Evolutionary conservation across 1,140 invertebrate genomes (phyloP), one percentile per base, ranked within the genome.

Genomic region (Thalassaphorura encarpata): DNA sequence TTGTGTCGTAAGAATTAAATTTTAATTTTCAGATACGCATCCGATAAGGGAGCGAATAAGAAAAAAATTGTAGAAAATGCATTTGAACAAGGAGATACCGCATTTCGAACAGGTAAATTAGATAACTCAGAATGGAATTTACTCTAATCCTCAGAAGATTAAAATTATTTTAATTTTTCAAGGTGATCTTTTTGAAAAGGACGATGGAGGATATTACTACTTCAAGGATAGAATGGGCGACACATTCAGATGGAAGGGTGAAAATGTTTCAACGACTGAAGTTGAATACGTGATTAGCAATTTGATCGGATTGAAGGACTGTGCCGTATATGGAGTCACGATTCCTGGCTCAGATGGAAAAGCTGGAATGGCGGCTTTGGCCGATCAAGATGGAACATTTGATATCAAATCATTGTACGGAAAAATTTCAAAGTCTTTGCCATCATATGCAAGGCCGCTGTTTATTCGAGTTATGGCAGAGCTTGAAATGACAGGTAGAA

Each of bases 161-260:
- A n/a, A 11, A n/a, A 18, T 19, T n/a, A 13, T 56, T 16, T 19
- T 21, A 24, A 41, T 36, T 77, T 46, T n/a, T n/a, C n/a, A 69
- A 89, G 92, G 93, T 60, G 95, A 99, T 73, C 81, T 98, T 58
- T 71, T 98, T 31, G 79, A 86, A 11, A 83, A 86, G 63, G 95
- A 98, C 69, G 84, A 93, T 62, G 79, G 86, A 16, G 95, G 95
- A 11, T 94, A 95, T 74, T 74, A 97, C 28, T 97, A 83, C 71
- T 99, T 99, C 74, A 86, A 85, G 66, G 94, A 98, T 70, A 79
- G 96, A 67, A 96, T 92, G 0, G 96, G 95, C 1, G 96, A 99
- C 71, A 98, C 94, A 62, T 82, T 55, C 40, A 41, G 42, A 23
- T 61, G 51, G 51, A 62, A 62, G 39, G 36, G 52, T 6, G 60